Percentiles rank a stretch among this genome's conserved stretches.
Conservation (phyloP, 1,140 invertebrate species). For the Cyrtorhinus lividipennis region DNA sequence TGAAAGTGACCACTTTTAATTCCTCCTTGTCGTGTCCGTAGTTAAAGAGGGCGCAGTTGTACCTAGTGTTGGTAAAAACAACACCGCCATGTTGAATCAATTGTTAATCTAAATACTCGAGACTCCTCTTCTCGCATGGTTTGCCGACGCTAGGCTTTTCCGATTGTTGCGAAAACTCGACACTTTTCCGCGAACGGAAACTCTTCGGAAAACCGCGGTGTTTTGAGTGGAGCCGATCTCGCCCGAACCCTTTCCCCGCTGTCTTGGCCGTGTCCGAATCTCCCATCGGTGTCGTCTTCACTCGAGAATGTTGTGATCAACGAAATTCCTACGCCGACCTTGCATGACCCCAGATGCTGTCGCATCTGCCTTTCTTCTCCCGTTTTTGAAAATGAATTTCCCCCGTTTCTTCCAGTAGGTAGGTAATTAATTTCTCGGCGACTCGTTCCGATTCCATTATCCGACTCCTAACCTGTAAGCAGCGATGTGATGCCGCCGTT, state of each 20-base stretch:
- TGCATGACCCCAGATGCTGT: slow-evolving; percentile 7
- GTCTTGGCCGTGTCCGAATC: too few relatives aligned
- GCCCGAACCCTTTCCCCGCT: too few relatives aligned
- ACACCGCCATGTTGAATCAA: slow-evolving; percentile 19
- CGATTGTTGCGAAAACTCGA: neutral
- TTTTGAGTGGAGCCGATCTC: too few relatives aligned
- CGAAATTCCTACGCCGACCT: slow-evolving; percentile 3
- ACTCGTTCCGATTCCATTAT: too few relatives aligned
- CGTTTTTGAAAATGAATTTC: too few relatives aligned
- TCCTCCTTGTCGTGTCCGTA: neutral
- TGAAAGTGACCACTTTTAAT: slow-evolving; percentile 4
- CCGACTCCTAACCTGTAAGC: neutral
- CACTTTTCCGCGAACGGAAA: neutral
- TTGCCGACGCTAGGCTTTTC: neutral
- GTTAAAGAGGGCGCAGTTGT: slow-evolving; percentile 5
- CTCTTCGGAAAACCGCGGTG: neutral
- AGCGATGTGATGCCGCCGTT: neutral
- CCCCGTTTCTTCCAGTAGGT: too few relatives aligned
- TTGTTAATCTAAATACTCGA: slow-evolving; percentile 14
- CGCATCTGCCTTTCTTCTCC: neutral
- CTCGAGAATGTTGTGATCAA: neutral
- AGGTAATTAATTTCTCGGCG: too few relatives aligned
- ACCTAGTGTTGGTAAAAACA: slow-evolving; percentile 15
- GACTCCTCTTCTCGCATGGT: neutral
- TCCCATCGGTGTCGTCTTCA: neutral